These are phyloP conservation scores for Ariopsis seemanni DNA, from an alignment of 2,113 vertebrate genomes.

Conservation along the genomic window DNA sequence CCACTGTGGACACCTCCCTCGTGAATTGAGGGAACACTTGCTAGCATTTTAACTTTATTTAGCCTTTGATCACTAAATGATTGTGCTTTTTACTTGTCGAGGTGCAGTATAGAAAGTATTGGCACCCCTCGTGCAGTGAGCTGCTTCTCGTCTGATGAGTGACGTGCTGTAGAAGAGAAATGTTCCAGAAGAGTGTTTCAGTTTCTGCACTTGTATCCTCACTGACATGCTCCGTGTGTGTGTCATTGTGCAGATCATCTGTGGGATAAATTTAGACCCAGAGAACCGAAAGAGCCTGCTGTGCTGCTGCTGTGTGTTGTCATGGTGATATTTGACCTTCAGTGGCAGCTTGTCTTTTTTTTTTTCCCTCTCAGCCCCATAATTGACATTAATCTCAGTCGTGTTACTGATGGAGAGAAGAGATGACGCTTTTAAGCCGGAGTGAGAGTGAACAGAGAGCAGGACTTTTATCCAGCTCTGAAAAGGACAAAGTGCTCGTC, in stretches of 20 bases:
- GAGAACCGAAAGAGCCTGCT: background rate
- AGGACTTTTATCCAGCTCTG: background rate
- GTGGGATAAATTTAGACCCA: slow-evolving; percentile 25
- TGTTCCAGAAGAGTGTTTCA: background rate
- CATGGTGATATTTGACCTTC: slow-evolving; percentile 33
- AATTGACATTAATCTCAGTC: slow-evolving; percentile 4
- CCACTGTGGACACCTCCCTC: background rate
- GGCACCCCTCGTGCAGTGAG: background rate
- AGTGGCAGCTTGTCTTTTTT: background rate
- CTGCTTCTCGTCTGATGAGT: background rate
- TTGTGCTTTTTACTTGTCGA: background rate
- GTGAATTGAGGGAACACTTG: background rate
- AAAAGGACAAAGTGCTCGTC: background rate
- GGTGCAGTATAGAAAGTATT: background rate
- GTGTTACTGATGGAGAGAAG: background rate
- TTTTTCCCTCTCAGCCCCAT: background rate
- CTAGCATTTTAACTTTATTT: background rate
- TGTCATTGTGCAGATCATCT: background rate
- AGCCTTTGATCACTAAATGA: background rate
- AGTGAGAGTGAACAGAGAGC: slow-evolving; percentile 9
- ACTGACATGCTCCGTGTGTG: background rate
- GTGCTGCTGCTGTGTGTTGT: background rate
- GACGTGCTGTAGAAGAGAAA: background rate
- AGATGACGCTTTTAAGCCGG: background rate
- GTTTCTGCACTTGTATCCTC: background rate